Conservation (phyloP, 1,140 invertebrate species). For the Yoshiicerus persimilis region DNA sequence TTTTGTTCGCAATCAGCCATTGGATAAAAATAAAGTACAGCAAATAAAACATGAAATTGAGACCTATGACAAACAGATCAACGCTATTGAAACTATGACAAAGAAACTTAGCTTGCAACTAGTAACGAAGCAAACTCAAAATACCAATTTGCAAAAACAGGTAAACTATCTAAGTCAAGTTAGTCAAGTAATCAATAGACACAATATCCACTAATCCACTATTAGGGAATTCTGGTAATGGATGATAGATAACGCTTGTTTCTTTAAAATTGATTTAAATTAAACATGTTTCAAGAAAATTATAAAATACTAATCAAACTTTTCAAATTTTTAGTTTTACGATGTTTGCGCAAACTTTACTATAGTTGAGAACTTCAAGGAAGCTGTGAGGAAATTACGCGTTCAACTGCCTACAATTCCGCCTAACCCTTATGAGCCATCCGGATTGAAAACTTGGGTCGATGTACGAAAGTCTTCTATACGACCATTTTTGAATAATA, state of each 20-base stretch:
- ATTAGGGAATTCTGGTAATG: too few species aligned
- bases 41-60: neutral
- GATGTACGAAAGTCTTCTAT: neutral
- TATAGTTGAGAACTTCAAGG: neutral
- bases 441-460: neutral
- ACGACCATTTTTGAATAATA: neutral
- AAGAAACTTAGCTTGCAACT: neutral
- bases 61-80: neutral
- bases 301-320: neutral
- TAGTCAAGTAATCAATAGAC: too few species aligned
- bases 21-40: neutral
- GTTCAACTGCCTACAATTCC: neutral
- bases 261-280: too few species aligned
- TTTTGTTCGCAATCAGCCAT: neutral
- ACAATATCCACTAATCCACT: too few species aligned
- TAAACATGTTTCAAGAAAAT: too few species aligned
- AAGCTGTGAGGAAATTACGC: neutral
- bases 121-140: neutral
- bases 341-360: neutral
- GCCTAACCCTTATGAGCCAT: neutral
- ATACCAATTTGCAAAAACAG: neutral
- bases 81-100: neutral
- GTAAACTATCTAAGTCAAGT: too few species aligned
- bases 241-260: too few species aligned
- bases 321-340: neutral